These are phyloP conservation scores for Philopotamus ludificatus DNA, from an alignment of 1,140 invertebrate genomes.

Conservation along the genomic window DNA sequence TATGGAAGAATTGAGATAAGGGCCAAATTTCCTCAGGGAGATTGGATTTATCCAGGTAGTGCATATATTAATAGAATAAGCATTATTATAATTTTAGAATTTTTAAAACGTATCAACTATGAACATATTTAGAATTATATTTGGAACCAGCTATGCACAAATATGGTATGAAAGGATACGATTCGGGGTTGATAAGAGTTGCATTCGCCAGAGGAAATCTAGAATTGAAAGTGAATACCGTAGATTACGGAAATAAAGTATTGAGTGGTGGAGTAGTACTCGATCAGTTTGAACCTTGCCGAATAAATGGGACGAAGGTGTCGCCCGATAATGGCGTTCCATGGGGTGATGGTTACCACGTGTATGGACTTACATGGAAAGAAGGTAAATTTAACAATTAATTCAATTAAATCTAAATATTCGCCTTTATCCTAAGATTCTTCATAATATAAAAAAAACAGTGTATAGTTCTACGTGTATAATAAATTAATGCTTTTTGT, in stretches of 20 bases:
- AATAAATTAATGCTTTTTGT: background rate
- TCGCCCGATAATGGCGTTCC: background rate
- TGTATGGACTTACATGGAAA: conserved; percentile 24
- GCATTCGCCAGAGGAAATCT: conserved; percentile 53
- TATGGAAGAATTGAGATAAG: conserved; percentile 73
- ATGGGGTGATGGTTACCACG: conserved; percentile 20
- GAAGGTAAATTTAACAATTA: conserved; percentile 16
- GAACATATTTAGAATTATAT: conserved; percentile 54
- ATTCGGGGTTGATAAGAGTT: conserved; percentile 55
- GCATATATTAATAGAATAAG: background rate
- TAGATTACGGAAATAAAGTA: background rate
- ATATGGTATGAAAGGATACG: conserved; percentile 55
- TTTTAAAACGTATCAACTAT: background rate
- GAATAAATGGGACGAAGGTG: background rate
- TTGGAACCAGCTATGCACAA: conserved; percentile 55
- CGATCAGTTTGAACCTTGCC: conserved; percentile 12
- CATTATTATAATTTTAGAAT: background rate
- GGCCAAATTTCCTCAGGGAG: conserved; percentile 72
- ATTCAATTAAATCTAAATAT: no score
- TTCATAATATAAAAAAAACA: background rate
- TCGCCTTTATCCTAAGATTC: no score
- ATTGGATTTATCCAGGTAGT: conserved; percentile 79
- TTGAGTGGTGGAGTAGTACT: conserved; percentile 20
- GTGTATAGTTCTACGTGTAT: background rate
- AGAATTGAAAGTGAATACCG: background rate